phyloP scores from a whole-genome alignment of 1,140 invertebrate genomes.

The Calosoma granatense region DNA sequence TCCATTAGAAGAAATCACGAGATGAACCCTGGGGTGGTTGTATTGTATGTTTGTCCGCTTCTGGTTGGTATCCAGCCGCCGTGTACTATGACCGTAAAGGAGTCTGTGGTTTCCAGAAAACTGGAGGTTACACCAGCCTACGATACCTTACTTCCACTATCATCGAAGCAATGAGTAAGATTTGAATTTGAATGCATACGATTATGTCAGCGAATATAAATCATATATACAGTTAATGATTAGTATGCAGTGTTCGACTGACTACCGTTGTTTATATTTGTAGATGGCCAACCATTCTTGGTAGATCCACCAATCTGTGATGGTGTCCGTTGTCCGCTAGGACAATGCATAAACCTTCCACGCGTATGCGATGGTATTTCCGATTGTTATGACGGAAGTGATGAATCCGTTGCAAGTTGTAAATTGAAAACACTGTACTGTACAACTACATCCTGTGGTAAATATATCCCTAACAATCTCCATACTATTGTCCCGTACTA shows the following conservation, averaged over 20 bases:
- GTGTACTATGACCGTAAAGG: conserved; percentile 41
- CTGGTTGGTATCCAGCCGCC: conserved; percentile 52
- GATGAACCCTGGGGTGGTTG: conserved; percentile 44
- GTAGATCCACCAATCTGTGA: conserved; percentile 35
- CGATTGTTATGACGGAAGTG: conserved; percentile 58
- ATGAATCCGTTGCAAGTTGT: conserved; percentile 48
- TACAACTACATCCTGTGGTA: conserved; percentile 26
- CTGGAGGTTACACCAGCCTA: conserved; percentile 18
- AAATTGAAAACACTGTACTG: conserved; percentile 22
- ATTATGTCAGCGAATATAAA: neutral
- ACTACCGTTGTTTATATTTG: neutral
- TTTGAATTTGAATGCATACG: neutral
- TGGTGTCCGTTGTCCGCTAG: conserved; percentile 55
- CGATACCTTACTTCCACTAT: conserved; percentile 21
- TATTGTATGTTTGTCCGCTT: conserved; percentile 44
- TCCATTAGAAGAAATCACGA: neutral
- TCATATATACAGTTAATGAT: neutral
- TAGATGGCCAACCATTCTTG: neutral
- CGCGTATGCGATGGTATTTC: conserved; percentile 57
- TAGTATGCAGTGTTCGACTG: neutral
- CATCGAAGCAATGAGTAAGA: conserved; percentile 18
- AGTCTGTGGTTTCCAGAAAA: conserved; percentile 37
- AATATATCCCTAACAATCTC: conserved; percentile 13
- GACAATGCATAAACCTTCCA: conserved; percentile 51
- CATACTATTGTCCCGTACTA: neutral